Conservation (phyloP, 2,888 invertebrate genomes). For the Eustalomyia histrio region DNA sequence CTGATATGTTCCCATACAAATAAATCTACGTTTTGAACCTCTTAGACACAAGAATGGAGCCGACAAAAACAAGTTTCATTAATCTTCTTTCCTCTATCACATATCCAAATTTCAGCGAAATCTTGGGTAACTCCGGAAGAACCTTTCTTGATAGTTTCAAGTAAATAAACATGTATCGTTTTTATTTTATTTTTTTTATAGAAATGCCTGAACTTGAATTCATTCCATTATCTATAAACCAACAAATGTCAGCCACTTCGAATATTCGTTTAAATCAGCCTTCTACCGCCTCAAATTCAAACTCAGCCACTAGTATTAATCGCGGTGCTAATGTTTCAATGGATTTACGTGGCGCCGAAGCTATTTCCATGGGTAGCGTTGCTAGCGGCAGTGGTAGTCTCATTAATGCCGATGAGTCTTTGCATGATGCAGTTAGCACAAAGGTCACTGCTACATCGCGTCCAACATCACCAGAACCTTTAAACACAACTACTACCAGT, state of each 20-base stretch:
- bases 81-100: too few relatives aligned
- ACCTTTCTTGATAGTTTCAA: too few relatives aligned
- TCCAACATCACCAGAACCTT: constrained; percentile 73
- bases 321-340: constrained; percentile 71
- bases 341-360: constrained; percentile 69
- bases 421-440: constrained; percentile 62
- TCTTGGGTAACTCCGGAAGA: too few relatives aligned
- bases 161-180: too few relatives aligned
- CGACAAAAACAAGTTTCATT: too few relatives aligned
- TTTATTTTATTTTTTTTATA: constrained; percentile 16
- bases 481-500: constrained; percentile 60
- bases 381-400: constrained; percentile 72
- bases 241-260: constrained; percentile 68
- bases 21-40: too few relatives aligned
- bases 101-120: too few relatives aligned
- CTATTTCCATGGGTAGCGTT: constrained; percentile 68
- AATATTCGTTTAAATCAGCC: constrained; percentile 70
- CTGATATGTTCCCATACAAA: too few relatives aligned
- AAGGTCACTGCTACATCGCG: constrained; percentile 68
- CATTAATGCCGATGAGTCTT: constrained; percentile 72
- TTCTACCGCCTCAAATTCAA: constrained; percentile 74
- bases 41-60: too few relatives aligned
- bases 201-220: constrained; percentile 78
- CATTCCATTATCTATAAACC: constrained; percentile 73
- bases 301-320: constrained; percentile 76